Evolutionary conservation across 1,140 invertebrate species (phyloP).

Genomic region (Ditylenchus dipsaci): DNA sequence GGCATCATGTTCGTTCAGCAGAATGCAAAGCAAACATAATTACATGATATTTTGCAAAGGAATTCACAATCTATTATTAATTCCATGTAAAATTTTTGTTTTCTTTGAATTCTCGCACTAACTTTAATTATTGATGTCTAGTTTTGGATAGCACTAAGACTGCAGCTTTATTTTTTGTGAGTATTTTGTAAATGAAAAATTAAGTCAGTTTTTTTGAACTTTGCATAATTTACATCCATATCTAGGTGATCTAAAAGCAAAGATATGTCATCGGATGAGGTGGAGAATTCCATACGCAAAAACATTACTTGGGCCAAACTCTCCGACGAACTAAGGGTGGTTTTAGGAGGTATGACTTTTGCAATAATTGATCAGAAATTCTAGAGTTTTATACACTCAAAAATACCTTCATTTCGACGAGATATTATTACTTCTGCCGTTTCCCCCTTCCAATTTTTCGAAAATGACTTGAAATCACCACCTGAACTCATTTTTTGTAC

Average conservation of each 20-base stretch:
- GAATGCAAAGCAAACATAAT: no score
- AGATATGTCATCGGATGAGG: conserved; percentile 44
- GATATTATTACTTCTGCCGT: no score
- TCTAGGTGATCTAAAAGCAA: background rate
- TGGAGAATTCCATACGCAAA: conserved; percentile 48
- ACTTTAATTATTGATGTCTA: background rate
- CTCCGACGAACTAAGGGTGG: conserved; percentile 64
- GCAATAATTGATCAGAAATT: no score
- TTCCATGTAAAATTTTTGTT: background rate
- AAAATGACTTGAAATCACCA: no score
- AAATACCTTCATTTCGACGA: no score
- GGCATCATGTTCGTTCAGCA: no score
- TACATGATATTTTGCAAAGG: no score
- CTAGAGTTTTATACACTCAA: no score
- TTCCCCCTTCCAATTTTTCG: no score
- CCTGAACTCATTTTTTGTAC: no score
- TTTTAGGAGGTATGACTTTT: conserved; percentile 63
- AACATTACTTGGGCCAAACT: conserved; percentile 66
- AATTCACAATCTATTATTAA: background rate
- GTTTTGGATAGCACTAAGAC: background rate
- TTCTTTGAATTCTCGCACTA: background rate
- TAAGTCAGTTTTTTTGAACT: background rate
- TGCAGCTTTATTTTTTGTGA: background rate
- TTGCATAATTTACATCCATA: no score
- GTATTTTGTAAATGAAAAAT: background rate